phyloP scores from a whole-genome alignment of 2,113 vertebrate species.

The Antigone vipio region DNA sequence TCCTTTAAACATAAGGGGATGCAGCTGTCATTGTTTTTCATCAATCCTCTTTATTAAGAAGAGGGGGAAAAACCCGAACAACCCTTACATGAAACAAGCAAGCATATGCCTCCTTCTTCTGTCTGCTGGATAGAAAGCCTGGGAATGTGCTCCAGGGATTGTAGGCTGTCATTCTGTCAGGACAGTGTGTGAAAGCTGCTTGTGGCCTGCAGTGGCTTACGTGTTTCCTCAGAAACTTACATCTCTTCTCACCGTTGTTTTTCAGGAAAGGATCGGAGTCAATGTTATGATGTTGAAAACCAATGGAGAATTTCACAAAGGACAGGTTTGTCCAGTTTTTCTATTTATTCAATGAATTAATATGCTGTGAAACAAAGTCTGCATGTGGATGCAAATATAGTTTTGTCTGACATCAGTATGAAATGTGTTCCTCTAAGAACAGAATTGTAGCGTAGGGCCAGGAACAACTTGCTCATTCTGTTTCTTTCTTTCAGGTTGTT shows the following conservation, averaged over 20 bases:
- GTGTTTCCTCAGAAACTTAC: not conserved
- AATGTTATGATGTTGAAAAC: slow-evolving; percentile 78
- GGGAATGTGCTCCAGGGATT: not conserved
- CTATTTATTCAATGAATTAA: not conserved
- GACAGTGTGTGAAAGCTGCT: not conserved
- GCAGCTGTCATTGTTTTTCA: not conserved
- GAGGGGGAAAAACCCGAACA: fast-evolving
- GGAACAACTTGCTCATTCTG: not conserved
- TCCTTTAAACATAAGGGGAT: not conserved
- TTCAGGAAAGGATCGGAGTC: slow-evolving; percentile 83
- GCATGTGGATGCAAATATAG: not conserved
- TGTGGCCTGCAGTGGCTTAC: not conserved
- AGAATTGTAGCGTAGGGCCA: not conserved
- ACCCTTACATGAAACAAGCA: not conserved
- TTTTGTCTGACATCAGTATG: not conserved
- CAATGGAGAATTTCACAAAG: slow-evolving; percentile 72
- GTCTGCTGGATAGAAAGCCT: not conserved
- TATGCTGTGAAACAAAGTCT: not conserved
- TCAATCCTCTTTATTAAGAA: not conserved
- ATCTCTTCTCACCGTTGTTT: not conserved
- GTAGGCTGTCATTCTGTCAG: fast-evolving
- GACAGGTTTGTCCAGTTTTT: slow-evolving; percentile 79
- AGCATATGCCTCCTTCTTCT: not conserved
- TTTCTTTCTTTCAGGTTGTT: slow-evolving; percentile 72
- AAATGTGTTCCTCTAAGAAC: not conserved